A percentile compares a stretch with the other conserved stretches of the same genome.
Conservation (phyloP, 23 tunicate species). For the Diplosoma virens region DNA sequence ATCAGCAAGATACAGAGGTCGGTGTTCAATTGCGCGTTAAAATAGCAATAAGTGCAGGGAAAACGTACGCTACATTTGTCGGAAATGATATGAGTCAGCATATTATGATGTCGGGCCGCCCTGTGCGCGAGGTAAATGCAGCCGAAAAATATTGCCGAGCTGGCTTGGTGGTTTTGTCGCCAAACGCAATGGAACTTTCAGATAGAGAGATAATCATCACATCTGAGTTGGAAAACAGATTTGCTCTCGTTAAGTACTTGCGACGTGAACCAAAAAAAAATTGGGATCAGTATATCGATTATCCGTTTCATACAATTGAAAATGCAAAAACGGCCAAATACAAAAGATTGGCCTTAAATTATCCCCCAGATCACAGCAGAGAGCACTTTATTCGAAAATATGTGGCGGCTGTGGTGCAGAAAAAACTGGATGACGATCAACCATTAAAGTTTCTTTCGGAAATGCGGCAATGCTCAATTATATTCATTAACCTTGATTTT, state of each 20-base stretch:
- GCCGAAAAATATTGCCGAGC: slow-evolving; percentile 96
- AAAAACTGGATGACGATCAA: slow-evolving; percentile 88
- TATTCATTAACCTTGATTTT: slow-evolving; percentile 78
- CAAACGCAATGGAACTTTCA: slow-evolving; percentile 88
- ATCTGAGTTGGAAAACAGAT: slow-evolving; percentile 51
- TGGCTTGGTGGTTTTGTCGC: slow-evolving; percentile 88
- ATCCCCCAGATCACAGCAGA: slow-evolving; percentile 39
- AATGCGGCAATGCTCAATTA: slow-evolving; percentile 93
- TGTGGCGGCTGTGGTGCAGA: slow-evolving; percentile 67
- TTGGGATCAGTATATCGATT: slow-evolving; percentile 72
- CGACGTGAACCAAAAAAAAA: slow-evolving; percentile 59
- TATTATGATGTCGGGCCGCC: slow-evolving; percentile 94
- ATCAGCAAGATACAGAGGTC: slow-evolving; percentile 86
- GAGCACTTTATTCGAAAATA: slow-evolving; percentile 65
- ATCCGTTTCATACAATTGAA: slow-evolving; percentile 37
- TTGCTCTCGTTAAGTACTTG: slow-evolving; percentile 70
- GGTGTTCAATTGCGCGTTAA: slow-evolving; percentile 97
- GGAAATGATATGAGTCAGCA: slow-evolving; percentile 78
- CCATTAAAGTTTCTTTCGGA: slow-evolving; percentile 83
- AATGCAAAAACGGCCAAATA: background rate
- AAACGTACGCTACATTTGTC: slow-evolving; percentile 86
- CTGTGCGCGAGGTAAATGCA: slow-evolving; percentile 94
- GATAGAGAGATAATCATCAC: slow-evolving; percentile 61
- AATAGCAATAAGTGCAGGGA: slow-evolving; percentile 96
- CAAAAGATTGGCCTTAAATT: slow-evolving; percentile 41